phyloP scores from a whole-genome alignment of 2,113 vertebrate species.

The Tangachromis dhanisi region DNA sequence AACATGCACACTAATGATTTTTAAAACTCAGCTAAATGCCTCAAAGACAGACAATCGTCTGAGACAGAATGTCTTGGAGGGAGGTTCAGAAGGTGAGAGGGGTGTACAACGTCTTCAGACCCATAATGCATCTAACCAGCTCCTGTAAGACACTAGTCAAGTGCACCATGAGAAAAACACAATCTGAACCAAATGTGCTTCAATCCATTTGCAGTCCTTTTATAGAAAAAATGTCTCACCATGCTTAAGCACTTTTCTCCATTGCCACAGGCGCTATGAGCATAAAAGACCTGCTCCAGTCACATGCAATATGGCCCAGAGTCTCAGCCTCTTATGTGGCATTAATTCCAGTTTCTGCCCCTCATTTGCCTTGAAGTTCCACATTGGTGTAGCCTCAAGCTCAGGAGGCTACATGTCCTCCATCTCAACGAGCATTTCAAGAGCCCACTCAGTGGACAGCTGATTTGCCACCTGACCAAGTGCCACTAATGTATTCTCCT shows the following conservation, averaged over 20 bases:
- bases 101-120: neutral
- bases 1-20: neutral
- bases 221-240: neutral
- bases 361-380: neutral
- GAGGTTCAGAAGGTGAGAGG: neutral
- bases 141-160: accelerated
- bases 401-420: neutral
- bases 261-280: neutral
- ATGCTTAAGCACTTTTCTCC: neutral
- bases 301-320: neutral
- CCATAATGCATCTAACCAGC: neutral
- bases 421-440: neutral
- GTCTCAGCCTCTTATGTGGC: neutral
- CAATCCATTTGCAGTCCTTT: neutral
- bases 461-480: neutral
- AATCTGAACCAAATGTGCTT: neutral
- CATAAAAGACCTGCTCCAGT: neutral
- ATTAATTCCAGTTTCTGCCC: neutral
- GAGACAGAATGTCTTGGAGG: neutral
- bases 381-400: neutral
- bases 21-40: neutral
- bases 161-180: neutral
- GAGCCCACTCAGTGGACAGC: neutral
- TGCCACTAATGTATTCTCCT: neutral
- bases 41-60: neutral